A percentile compares a stretch with the other conserved stretches of the same genome.
These are phyloP conservation scores for Hololepta plana DNA, from an alignment of 2,888 invertebrate genomes.

Conservation along the genomic window DNA sequence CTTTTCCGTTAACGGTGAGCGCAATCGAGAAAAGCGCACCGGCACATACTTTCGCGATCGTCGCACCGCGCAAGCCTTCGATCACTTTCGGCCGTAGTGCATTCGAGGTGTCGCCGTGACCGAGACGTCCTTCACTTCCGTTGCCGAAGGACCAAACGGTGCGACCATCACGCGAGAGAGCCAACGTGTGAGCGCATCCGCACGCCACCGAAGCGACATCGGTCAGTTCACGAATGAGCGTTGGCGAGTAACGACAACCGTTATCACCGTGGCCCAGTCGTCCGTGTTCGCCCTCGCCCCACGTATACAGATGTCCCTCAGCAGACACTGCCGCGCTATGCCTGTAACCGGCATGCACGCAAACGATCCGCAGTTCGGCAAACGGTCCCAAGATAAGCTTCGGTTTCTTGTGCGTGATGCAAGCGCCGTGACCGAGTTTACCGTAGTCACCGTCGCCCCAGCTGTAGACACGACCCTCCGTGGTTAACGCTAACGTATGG, in stretches of 20 bases:
- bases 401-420: constrained; percentile 32
- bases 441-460: constrained; percentile 43
- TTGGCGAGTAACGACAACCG: constrained; percentile 35
- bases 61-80: constrained; percentile 35
- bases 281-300: constrained; percentile 39
- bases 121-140: constrained; percentile 36
- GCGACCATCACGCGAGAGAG: constrained; percentile 32
- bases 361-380: constrained; percentile 22
- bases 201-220: constrained; percentile 38
- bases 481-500: constrained; percentile 34
- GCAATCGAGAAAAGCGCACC: constrained; percentile 35
- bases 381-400: constrained; percentile 32
- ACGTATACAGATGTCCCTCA: constrained; percentile 35
- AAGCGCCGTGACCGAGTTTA: constrained; percentile 35
- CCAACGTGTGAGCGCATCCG: constrained; percentile 35
- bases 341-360: constrained; percentile 35
- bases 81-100: constrained; percentile 38
- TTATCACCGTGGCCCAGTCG: constrained; percentile 41
- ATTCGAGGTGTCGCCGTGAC: constrained; percentile 24
- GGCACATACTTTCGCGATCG: constrained; percentile 35
- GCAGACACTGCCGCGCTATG: constrained; percentile 38
- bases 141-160: constrained; percentile 39
- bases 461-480: constrained; percentile 33
- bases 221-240: constrained; percentile 34
- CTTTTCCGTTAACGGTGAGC: constrained; percentile 22